These are phyloP conservation scores for Drosophila suzukii DNA, from an alignment of 1,140 invertebrate genomes.

Conservation along the genomic window DNA sequence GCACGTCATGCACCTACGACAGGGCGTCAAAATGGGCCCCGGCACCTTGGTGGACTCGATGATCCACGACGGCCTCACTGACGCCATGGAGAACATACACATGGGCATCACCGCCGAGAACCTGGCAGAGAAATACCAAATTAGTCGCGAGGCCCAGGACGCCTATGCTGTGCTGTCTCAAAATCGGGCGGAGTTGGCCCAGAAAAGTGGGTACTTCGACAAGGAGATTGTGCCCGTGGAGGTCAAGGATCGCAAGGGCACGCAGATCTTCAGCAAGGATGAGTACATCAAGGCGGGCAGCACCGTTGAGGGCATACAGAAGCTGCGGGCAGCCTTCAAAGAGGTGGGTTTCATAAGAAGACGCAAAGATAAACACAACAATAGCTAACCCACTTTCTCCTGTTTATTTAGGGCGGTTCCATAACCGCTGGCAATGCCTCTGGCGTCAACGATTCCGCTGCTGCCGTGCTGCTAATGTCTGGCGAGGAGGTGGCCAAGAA, in stretches of 20 bases:
- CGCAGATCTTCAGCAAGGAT: constrained; percentile 86
- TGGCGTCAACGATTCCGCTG: constrained; percentile 95
- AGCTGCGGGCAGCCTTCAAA: constrained; percentile 88
- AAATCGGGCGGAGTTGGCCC: constrained; percentile 88
- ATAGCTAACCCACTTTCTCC: constrained; percentile 7
- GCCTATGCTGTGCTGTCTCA: constrained; percentile 90
- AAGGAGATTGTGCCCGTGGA: constrained; percentile 89
- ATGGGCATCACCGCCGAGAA: constrained; percentile 96
- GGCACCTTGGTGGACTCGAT: constrained; percentile 89
- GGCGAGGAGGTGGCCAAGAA: constrained; percentile 85
- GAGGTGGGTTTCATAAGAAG: constrained; percentile 56
- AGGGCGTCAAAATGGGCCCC: constrained; percentile 90
- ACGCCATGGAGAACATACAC: constrained; percentile 91
- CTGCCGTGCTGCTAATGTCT: constrained; percentile 90
- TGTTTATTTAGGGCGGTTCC: constrained; percentile 85
- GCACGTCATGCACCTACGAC: constrained; percentile 89
- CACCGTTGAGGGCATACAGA: constrained; percentile 87
- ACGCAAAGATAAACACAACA: background rate
- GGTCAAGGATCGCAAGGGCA: constrained; percentile 85
- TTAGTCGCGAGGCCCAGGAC: constrained; percentile 92
- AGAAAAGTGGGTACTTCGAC: constrained; percentile 88
- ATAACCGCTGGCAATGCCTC: constrained; percentile 93
- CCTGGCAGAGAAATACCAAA: constrained; percentile 89
- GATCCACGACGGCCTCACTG: constrained; percentile 91
- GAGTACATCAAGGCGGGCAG: constrained; percentile 89